A percentile compares a stretch with the other conserved stretches of the same genome.
Evolutionary conservation across 2,113 vertebrate species (phyloP).

Genomic region (Furnarius figulus): DNA sequence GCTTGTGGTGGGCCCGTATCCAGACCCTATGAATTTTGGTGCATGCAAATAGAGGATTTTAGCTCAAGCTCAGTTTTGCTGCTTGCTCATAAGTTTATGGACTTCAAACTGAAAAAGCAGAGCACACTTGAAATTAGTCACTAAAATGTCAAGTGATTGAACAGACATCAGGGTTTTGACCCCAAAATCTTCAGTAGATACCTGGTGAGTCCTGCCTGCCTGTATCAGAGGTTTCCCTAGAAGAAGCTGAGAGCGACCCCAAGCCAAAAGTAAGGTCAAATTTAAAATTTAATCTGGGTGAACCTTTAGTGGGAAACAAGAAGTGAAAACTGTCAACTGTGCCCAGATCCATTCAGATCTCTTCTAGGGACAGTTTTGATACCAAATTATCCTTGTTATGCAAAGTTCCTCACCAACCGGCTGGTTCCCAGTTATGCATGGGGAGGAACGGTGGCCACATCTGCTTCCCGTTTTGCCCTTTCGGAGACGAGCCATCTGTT

Average conservation of each 20-base stretch:
- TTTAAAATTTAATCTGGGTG: conserved; percentile 38
- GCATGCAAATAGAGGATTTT: neutral
- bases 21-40: rapidly evolving
- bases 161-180: neutral
- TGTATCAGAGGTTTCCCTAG: neutral
- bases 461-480: conserved; percentile 89
- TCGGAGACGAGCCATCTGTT: conserved; percentile 85
- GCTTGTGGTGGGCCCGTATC: rapidly evolving
- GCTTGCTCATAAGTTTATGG: neutral
- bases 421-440: conserved; percentile 86
- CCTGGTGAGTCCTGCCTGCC: rapidly evolving
- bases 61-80: neutral
- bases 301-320: conserved; percentile 81
- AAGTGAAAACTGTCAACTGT: conserved; percentile 88
- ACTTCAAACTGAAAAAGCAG: neutral
- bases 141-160: neutral
- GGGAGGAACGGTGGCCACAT: conserved; percentile 81
- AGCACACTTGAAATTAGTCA: neutral
- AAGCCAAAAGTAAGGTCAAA: conserved; percentile 1
- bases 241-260: neutral
- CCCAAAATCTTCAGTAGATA: neutral
- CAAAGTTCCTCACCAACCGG: conserved; percentile 86
- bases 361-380: conserved; percentile 80
- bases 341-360: conserved; percentile 82
- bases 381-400: conserved; percentile 93